phyloP scores from a whole-genome alignment of 2,797 vertebrate genomes.

The Typhlichthys subterraneus region DNA sequence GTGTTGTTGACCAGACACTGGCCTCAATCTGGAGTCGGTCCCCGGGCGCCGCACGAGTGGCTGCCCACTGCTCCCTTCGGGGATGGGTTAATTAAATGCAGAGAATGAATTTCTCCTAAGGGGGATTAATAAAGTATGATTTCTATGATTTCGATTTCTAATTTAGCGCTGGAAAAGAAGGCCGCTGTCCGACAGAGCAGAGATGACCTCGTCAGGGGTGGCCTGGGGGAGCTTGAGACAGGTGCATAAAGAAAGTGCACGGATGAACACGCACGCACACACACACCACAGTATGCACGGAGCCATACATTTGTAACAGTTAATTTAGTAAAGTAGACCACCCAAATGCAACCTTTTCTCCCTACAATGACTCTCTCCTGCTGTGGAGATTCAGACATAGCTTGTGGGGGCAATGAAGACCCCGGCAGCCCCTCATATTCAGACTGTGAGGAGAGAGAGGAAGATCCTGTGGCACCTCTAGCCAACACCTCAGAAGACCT shows the following conservation, averaged over 20 bases:
- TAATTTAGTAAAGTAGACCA: conserved; percentile 13
- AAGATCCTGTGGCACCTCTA: conserved; percentile 66
- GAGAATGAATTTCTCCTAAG: too few species aligned
- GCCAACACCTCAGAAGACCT: conserved; percentile 74
- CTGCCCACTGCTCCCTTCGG: too few species aligned
- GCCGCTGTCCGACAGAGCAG: conserved; percentile 81
- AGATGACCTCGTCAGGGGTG: conserved; percentile 86
- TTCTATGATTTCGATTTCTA: conserved; percentile 5
- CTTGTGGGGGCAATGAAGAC: conserved; percentile 71
- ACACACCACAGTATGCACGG: neutral
- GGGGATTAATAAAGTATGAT: too few species aligned
- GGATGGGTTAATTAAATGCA: too few species aligned
- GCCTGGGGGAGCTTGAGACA: conserved; percentile 81
- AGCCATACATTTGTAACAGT: conserved; percentile 24
- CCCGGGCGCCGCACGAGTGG: too few species aligned
- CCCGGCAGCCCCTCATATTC: conserved; percentile 67
- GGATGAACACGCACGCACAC: neutral
- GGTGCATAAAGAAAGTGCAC: conserved; percentile 63
- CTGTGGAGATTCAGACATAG: conserved; percentile 66
- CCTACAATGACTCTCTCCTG: neutral
- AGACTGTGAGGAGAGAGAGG: conserved; percentile 70
- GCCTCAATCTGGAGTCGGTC: too few species aligned
- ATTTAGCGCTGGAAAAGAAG: conserved; percentile 88
- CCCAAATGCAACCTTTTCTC: conserved; percentile 19
- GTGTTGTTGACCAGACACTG: too few species aligned